Conservation (phyloP, 2,797 vertebrate species). For the Rhynchotus rufescens region DNA sequence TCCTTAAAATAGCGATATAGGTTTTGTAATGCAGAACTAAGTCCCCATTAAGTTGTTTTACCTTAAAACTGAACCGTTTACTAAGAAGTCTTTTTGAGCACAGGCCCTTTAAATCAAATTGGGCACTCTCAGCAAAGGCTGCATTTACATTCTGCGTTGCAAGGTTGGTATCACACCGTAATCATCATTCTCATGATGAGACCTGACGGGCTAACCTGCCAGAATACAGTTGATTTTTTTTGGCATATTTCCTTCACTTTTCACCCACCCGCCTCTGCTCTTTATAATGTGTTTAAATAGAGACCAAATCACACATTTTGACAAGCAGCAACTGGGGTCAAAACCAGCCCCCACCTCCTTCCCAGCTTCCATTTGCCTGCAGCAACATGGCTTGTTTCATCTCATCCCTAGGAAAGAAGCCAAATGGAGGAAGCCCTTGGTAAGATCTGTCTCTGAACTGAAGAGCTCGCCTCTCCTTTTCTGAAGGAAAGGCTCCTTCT, state of each 20-base stretch:
- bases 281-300: conserved; percentile 42
- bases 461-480: conserved; percentile 4
- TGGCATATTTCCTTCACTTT: conserved; percentile 60
- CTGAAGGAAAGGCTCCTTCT: conserved; percentile 8
- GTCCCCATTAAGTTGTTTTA: not conserved
- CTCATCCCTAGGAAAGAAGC: conserved; percentile 41
- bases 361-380: conserved; percentile 52
- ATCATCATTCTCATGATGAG: not conserved
- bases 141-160: conserved; percentile 14
- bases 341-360: conserved; percentile 36
- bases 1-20: not conserved
- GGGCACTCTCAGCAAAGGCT: not conserved
- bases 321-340: conserved; percentile 60
- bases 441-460: not conserved
- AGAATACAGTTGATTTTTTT: conserved; percentile 50
- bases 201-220: conserved; percentile 32
- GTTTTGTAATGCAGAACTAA: not conserved
- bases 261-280: conserved; percentile 13
- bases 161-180: not conserved
- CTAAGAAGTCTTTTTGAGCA: not conserved
- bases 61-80: not conserved
- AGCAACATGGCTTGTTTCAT: conserved; percentile 45
- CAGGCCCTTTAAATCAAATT: not conserved
- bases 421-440: conserved; percentile 22
- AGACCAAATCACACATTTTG: conserved; percentile 56